Evolutionary conservation across 2,888 invertebrate species (phyloP).

Genomic region (Deilephila elpenor): DNA sequence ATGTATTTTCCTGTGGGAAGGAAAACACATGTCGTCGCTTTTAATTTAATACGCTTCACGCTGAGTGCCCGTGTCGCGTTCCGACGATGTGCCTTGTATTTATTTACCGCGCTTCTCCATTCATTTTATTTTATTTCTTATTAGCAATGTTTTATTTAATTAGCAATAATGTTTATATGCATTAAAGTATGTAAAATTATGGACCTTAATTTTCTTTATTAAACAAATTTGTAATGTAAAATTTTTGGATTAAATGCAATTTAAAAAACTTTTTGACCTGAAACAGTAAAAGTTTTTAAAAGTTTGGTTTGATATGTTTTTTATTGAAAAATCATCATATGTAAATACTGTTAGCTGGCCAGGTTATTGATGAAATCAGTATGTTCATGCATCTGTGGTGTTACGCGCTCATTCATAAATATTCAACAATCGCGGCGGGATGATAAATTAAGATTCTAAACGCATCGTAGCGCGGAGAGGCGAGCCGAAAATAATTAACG

Average conservation of each 20-base stretch:
- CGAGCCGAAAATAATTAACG: constrained; percentile 62
- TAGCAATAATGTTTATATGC: constrained; percentile 1
- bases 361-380: neutral
- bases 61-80: constrained; percentile 73
- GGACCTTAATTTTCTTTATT: neutral
- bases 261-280: no score
- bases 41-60: constrained; percentile 84
- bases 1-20: constrained; percentile 84
- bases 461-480: constrained; percentile 43
- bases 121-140: constrained; percentile 40
- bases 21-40: constrained; percentile 84
- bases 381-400: neutral
- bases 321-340: neutral
- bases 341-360: neutral
- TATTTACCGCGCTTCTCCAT: constrained; percentile 29
- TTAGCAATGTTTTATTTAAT: constrained; percentile 22
- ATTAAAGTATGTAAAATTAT: neutral
- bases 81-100: constrained; percentile 42
- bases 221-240: neutral
- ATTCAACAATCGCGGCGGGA: constrained; percentile 31
- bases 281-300: no score
- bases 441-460: constrained; percentile 59
- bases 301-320: no score
- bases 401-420: constrained; percentile 25
- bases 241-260: neutral